Base-by-base conservation (phyloP, 2,888 invertebrate genomes). In the Amphipoea lucens region DNA sequence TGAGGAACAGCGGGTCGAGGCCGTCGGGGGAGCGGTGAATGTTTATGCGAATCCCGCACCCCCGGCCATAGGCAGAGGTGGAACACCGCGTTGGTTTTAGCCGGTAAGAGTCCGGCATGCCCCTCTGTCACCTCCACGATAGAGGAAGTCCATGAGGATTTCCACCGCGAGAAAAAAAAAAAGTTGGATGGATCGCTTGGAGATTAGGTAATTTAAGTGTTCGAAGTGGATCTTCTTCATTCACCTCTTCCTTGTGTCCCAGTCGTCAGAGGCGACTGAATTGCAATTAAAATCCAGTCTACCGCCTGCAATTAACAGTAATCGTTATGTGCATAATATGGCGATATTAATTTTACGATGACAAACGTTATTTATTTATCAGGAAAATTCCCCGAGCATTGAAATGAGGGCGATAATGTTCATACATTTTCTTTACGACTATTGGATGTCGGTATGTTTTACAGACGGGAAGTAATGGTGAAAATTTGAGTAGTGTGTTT, bases 261-360 rank as follows among this genome's bases (percentile, higher is more conserved):
- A 14, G n/a, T 57, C 76, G 62, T 84, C 74, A 70, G 75, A 70
- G 65, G 77, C 81, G 73, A 79, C 73, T 78, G 68, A 80, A 84
- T 69, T 82, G 78, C 86, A 85, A 88, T 89, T 89, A 88, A 88
- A 88, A 89, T 87, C 79, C 78, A 81, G 79, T 65, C 72, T 67
- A 74, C 71, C 78, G 71, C 75, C 74, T 78, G 81, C 79, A 77
- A 78, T 88, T 89, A 82, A 75, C 88, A 83, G 79, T 80, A 86
- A 88, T 88, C 81, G 84, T 82, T 84, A 80, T 79, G 82, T 89
- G 79, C 88, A 88, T 84, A 86, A 88, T 89, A 86, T 45, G 67
- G 62, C 57, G 67, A 80, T 83, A 89, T 81, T 89, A 89, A 89
- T 88, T 83, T 83, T 83, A 78, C 68, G 57, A 54, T 67, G 45